Base-by-base conservation (phyloP, 2,113 vertebrate genomes). In the Apeltes quadracus region DNA sequence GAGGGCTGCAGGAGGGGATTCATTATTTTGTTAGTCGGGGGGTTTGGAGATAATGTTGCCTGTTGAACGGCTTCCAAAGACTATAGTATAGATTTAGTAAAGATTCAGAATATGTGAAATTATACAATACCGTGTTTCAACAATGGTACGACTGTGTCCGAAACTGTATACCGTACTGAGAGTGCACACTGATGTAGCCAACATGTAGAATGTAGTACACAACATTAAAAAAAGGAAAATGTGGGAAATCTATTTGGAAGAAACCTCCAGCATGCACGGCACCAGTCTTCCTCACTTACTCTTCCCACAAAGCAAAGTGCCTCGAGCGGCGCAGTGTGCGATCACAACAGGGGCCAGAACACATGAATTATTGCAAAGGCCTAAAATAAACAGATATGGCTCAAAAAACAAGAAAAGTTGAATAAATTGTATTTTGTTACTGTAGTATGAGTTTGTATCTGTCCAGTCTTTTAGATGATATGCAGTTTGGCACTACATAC, bases 1-100 rank as follows among this genome's bases (percentile, higher is more conserved):
- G 78, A 78, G 71, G 54, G 46, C 59, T 43, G 72, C 61, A 54
- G 38, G 66, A 76, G 69, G 43, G 82, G 65, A 82, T 77, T 74
- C 57, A 68, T 48, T n/a, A n/a, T 69, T 74, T 38, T 68, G 36
- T 81, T 65, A 50, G 32, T 34, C 67, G 68, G 75, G 68, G 75
- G 55, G 44, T 59, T 20, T 32, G 61, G 48, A 68, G 83, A 76
- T 76, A 59, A 55, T 39, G 70, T 25, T 59, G 55, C 39, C 82
- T 76, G 64, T 58, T 84, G 72, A 84, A 71, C 69, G 20, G 50
- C 41, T 18, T 69, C 59, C 61, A 67, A 39, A 75, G 36, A 29
- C 50, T 46, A 13, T 38, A 69, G n/a, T n/a, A n/a, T n/a, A n/a
- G n/a, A n/a, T n/a, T n/a, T n/a, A n/a, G n/a, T n/a, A n/a, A n/a